Percentiles rank a stretch among this genome's conserved stretches.
Evolutionary conservation across 2,797 vertebrate species (phyloP).

Genomic region (Syngnathus rostellatus): DNA sequence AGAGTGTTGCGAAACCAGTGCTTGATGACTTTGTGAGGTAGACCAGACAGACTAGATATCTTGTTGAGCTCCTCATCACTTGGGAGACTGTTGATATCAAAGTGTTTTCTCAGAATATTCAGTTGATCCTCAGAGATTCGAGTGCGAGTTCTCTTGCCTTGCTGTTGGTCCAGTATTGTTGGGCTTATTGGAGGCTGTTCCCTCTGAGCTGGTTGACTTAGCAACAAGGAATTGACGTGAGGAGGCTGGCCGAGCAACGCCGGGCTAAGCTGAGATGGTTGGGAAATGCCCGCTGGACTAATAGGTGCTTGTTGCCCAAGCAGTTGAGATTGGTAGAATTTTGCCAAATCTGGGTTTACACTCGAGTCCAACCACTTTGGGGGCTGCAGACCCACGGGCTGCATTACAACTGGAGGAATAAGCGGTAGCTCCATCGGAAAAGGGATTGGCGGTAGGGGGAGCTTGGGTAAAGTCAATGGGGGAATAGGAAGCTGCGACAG

Average conservation of each 20-base stretch:
- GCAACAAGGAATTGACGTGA: conserved; percentile 42
- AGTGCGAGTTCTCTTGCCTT: conserved; percentile 90
- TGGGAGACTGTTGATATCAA: conserved; percentile 97
- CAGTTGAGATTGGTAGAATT: conserved; percentile 90
- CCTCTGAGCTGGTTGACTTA: conserved; percentile 49
- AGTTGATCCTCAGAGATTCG: conserved; percentile 95
- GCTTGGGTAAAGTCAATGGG: conserved; percentile 48
- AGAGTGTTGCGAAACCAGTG: conserved; percentile 99
- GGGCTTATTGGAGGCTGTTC: conserved; percentile 71
- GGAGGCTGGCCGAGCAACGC: conserved; percentile 50
- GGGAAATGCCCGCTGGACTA: conserved; percentile 45
- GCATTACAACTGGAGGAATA: conserved; percentile 89
- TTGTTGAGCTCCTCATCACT: conserved; percentile 95
- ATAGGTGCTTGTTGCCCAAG: conserved; percentile 52
- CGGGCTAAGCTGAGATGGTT: conserved; percentile 48
- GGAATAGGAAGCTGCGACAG: conserved; percentile 53
- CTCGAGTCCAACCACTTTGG: conserved; percentile 80
- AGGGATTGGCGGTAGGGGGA: conserved; percentile 77
- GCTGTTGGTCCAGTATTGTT: conserved; percentile 80
- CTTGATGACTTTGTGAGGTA: conserved; percentile 97
- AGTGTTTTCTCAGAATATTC: conserved; percentile 84
- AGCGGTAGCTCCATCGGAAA: conserved; percentile 91
- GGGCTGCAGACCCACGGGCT: conserved; percentile 83
- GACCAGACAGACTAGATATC: conserved; percentile 85
- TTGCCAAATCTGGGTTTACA: conserved; percentile 80